Evolutionary conservation across 2,888 invertebrate species (phyloP), one percentile per base, ranked within the genome.

Genomic region (Synergus gifuensis): DNA sequence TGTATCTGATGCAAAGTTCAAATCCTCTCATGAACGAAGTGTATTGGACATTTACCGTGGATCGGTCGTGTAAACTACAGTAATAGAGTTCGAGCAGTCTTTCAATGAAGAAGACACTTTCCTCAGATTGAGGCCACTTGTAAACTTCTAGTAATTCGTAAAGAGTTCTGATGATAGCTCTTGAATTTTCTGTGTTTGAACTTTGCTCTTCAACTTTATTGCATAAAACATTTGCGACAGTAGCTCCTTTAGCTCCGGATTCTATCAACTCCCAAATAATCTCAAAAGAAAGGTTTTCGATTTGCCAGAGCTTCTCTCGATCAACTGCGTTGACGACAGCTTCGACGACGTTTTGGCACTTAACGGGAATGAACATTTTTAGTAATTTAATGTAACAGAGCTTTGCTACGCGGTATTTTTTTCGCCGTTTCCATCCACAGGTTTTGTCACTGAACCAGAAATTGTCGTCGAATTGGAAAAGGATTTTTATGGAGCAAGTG

Each of bases 1-100:
- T 93, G 28, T 94, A 92, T 46, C 93, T 92, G 2, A 95, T 86
- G 83, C 94, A 94, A 0, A 94, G 93, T 86, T 94, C 94, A 9
- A 95, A 92, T 2, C 94, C 94, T 83, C 93, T 93, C 58, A 91
- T 92, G 78, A 94, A 85, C 62, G 91, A 90, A 2, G 85, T 87
- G 77, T 93, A 93, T 1, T 87, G 86, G 7, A 85, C 83, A 7
- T 86, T 76, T 40, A 86, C 86, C 2, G 87, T 85, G 73, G 88
- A 49, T 3, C 8, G 22, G n/a, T 80, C 78, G 8, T 85, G 84
- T n/a, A 94, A 90, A 80, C 93, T 93, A 28, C 89, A 88, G 36
- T 93, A 91, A 81, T 94, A 94, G 79, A 94, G 92, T 49, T 92
- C 91, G 76, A 95, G 85, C 5, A 95, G 89, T 22, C 93, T 92